Evolutionary conservation across 2,797 vertebrate species (phyloP).

Genomic region (Gadopsis marmoratus): DNA sequence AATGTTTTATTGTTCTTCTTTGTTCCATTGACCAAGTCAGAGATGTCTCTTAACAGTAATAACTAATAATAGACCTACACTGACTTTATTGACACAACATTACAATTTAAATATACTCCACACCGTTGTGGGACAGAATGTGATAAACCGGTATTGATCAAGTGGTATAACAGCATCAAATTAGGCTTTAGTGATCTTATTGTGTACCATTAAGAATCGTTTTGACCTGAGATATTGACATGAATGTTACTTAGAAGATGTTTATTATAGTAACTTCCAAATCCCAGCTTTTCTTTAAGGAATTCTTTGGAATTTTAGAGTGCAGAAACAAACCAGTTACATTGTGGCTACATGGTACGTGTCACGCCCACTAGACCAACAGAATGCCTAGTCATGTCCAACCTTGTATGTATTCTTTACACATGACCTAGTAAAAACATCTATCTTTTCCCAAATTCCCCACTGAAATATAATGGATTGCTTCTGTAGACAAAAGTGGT

Average conservation of each 20-base stretch:
- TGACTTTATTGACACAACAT: background rate
- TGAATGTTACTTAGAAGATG: background rate
- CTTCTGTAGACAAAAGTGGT: slow-evolving; percentile 20
- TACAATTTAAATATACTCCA: background rate
- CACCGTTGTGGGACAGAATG: background rate
- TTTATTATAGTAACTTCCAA: background rate
- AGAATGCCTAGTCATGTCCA: background rate
- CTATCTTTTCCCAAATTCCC: slow-evolving; percentile 11
- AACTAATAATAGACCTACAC: background rate
- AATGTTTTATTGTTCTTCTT: background rate
- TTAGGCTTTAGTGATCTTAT: background rate
- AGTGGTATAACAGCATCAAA: background rate
- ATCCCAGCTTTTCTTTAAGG: background rate
- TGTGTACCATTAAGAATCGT: background rate
- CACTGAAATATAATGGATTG: slow-evolving; percentile 13
- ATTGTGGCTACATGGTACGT: background rate
- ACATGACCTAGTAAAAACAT: slow-evolving; percentile 9
- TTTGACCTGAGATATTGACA: background rate
- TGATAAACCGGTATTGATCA: background rate
- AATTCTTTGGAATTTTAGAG: background rate
- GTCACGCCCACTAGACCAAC: background rate
- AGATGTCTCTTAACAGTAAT: background rate
- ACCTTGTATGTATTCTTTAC: slow-evolving; percentile 4
- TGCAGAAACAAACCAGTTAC: background rate
- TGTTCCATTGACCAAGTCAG: background rate